Percentiles rank a stretch among this genome's conserved stretches.
Conservation (phyloP, 2,113 vertebrate genomes). For the Megaptera novaeangliae region DNA sequence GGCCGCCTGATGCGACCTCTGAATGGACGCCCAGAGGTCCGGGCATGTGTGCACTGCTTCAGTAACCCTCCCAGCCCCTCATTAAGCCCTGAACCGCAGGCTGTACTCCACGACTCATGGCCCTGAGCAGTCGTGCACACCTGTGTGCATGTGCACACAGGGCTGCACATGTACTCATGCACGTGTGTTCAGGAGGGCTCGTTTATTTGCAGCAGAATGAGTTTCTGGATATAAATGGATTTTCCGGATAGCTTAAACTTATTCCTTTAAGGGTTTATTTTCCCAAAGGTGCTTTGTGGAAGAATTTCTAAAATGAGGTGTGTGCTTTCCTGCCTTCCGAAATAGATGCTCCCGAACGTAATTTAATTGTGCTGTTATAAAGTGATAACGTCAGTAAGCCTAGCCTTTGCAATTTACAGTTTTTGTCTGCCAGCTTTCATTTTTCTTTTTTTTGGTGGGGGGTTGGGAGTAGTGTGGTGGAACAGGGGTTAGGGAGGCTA, state of each 20-base stretch:
- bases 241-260: neutral
- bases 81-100: neutral
- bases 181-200: neutral
- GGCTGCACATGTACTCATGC: accelerated
- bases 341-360: neutral
- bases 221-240: neutral
- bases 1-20: too few species aligned
- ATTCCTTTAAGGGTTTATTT: neutral
- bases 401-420: neutral
- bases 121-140: neutral
- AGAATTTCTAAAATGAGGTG: neutral
- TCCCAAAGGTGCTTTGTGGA: neutral
- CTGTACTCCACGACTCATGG: neutral
- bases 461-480: neutral
- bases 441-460: neutral
- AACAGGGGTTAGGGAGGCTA: neutral
- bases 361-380: neutral
- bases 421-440: neutral
- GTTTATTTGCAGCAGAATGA: neutral
- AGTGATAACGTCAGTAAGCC: neutral
- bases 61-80: neutral
- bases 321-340: neutral
- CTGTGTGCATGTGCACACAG: neutral
- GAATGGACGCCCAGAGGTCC: neutral
- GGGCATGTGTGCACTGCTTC: neutral